Evolutionary conservation across 2,113 vertebrate species (phyloP).

Genomic region (Aldabrachelys gigantea): DNA sequence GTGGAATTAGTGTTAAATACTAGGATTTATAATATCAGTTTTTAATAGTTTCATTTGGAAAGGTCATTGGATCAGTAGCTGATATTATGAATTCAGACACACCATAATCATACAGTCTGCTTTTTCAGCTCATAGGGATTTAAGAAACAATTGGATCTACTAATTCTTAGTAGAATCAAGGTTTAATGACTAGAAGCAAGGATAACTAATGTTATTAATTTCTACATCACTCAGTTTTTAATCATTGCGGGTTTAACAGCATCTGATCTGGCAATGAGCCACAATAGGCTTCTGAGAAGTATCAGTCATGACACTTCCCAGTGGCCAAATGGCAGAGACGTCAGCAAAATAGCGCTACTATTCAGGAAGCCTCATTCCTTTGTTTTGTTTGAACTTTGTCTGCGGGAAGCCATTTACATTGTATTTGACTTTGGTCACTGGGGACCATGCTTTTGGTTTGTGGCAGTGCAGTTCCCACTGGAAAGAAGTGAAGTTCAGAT

Average conservation of each 20-base stretch:
- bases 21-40: neutral
- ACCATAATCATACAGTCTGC: rapidly evolving
- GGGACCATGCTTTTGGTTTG: neutral
- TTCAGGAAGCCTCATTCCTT: conserved; percentile 8
- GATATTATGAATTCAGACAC: neutral
- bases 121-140: neutral
- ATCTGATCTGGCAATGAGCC: neutral
- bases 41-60: neutral
- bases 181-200: neutral
- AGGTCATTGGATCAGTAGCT: neutral
- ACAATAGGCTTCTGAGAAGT: neutral
- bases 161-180: neutral
- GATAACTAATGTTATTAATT: neutral
- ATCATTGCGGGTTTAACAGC: neutral
- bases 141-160: neutral
- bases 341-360: conserved; percentile 6
- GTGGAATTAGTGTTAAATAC: neutral
- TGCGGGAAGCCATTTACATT: conserved; percentile 27
- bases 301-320: neutral
- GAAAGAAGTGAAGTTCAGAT: neutral
- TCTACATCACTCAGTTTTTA: neutral
- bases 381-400: conserved; percentile 21
- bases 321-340: neutral
- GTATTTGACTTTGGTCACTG: neutral
- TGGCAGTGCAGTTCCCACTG: neutral